Evolutionary conservation across 2,113 vertebrate species (phyloP).

Genomic region (Brachyhypopomus gauderio): DNA sequence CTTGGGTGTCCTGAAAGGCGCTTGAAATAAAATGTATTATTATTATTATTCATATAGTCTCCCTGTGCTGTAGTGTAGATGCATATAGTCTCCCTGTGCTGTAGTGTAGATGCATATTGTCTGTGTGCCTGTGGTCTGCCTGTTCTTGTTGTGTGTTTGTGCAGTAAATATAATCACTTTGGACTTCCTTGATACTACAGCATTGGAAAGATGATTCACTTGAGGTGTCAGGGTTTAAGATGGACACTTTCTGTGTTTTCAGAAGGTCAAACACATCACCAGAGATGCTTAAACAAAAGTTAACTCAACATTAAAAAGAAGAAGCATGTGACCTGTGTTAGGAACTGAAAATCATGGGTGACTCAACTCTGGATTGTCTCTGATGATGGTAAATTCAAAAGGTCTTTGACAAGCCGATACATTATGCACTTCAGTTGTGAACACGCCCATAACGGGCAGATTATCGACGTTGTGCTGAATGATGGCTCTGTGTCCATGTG

Average conservation of each 20-base stretch:
- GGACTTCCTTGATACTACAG: background rate
- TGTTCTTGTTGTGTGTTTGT: background rate
- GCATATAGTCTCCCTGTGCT: too few species aligned
- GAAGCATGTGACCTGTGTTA: background rate
- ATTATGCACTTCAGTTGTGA: slow-evolving; percentile 32
- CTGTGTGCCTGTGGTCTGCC: too few species aligned
- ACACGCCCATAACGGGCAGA: slow-evolving; percentile 12
- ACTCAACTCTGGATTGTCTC: background rate
- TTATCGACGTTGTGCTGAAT: slow-evolving; percentile 19
- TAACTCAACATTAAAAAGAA: background rate
- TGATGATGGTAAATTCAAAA: slow-evolving; percentile 31
- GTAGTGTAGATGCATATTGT: too few species aligned
- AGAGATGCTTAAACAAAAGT: background rate
- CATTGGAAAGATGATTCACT: background rate
- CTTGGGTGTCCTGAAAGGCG: too few species aligned
- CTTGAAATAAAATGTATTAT: too few species aligned
- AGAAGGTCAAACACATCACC: background rate
- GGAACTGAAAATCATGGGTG: background rate
- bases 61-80: too few species aligned
- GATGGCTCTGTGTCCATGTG: background rate
- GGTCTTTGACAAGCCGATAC: slow-evolving; percentile 25
- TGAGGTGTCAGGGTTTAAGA: background rate
- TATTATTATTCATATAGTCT: too few species aligned
- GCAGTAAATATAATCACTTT: background rate
- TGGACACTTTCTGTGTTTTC: background rate